Evolutionary conservation across 35 echinoderm and acorn worm genomes (phyloP), one percentile per base, ranked within the genome.

Genomic region (Acanthaster planci): DNA sequence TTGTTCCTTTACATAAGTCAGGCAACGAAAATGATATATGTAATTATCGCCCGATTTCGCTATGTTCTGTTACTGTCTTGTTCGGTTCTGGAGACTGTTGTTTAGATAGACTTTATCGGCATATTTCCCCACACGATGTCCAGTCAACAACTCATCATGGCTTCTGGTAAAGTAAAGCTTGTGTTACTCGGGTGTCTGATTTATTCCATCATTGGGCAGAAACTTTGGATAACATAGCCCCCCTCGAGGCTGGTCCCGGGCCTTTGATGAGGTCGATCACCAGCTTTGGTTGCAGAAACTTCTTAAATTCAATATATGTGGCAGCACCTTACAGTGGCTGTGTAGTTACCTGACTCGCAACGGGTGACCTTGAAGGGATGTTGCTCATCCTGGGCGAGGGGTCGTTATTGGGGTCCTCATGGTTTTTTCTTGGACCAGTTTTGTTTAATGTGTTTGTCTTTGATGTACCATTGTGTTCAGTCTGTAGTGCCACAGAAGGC

Each of bases 201-300:
- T 60, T 60, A 30, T 60, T 60, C 21, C 19, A 60, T 60, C 18
- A 21, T 60, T 60, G 57, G 57, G 57, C 19, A 22, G 27, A 21
- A 30, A 30, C 57, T 60, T 21, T 60, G 19, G 57, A 84, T 60
- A 32, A 58, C 4, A 4, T 4, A 47, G 12, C 12, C 42, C 29
- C 34, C 38, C 55, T 19, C 26, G 12, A 47, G 42, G 12, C 12
- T 47, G 17, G 52, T 58, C 6, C 32, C 54, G 58, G 35, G 82
- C 82, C 37, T 84, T 84, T 84, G 56, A 84, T 37, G 32, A 60
- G 35, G 55, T 60, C 16, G 58, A 67, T 67, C 55, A 84, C 39
- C 58, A 27, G 5, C 18, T 84, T 9, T 39, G 59, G 29, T 4
- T 60, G 5, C 29, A 57, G 53, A 84, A 84, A 60, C 15, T 84